Evolutionary conservation across 1,140 invertebrate species (phyloP), one percentile per base, ranked within the genome.

Genomic region (Euura lappo): DNA sequence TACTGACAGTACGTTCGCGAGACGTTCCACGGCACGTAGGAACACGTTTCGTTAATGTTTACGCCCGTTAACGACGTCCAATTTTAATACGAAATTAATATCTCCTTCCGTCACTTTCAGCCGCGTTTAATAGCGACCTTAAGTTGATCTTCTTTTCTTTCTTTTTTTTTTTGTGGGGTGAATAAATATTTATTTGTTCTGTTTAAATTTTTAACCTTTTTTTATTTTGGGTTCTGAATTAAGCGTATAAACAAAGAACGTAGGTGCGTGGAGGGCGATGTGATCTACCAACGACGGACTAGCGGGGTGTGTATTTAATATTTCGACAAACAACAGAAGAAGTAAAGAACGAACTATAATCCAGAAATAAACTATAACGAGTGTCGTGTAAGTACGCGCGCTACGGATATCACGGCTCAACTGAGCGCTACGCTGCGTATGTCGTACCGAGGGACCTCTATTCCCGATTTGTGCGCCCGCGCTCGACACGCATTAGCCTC

Each of bases 401-500:
- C 81, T 81, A 79, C 81, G 82, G 76, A 76, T 84, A 76, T 81
- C 80, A 85, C 82, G 80, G 75, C 76, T 84, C 80, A 81, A 87
- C 86, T 87, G 85, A 60, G 10, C 80, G 79, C 73, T 64, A 65
- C 69, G 2, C 69, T 72, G 79, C 79, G 76, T 76, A 76, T 78
- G 78, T 82, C 74, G 75, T 71, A 28, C 72, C 71, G 45, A 67
- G 60, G 46, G 69, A 43, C 51, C 71, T 68, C 45, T 51, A 71
- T 65, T 7, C 7, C 66, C 8, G 51, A 44, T 76, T 68, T 71
- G 51, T 60, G 74, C 68, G 72, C 65, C 70, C 6, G 13, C 76
- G 78, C 81, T 74, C 77, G 13, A n/a, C 51, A 11, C 51, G 51
- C 51, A n/a, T n/a, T 60, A 45, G 13, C 44, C 42, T n/a, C n/a